Conservation (phyloP, 2,797 vertebrate species). For the Ceyx erithaca region DNA sequence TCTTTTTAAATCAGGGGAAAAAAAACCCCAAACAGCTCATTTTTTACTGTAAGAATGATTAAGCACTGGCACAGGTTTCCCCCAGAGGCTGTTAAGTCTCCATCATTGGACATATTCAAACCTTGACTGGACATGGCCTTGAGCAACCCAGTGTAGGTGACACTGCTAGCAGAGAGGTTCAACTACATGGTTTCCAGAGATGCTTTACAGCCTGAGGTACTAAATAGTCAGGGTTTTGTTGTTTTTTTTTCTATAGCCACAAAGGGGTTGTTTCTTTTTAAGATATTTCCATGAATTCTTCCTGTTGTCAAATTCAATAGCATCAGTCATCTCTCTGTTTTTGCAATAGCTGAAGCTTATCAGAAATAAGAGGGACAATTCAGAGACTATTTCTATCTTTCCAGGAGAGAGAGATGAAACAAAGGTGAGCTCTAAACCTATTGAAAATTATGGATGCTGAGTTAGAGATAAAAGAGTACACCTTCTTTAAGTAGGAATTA, state of each 20-base stretch:
- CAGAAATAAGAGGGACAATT: neutral
- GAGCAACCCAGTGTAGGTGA: neutral
- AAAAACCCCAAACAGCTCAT: neutral
- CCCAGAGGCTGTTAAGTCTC: neutral
- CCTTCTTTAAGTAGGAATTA: neutral
- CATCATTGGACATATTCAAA: neutral
- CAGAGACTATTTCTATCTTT: constrained; percentile 5
- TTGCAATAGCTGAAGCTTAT: neutral
- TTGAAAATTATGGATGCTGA: neutral
- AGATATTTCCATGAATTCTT: neutral
- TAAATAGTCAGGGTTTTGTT: neutral
- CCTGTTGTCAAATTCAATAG: neutral
- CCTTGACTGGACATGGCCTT: neutral
- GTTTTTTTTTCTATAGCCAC: neutral
- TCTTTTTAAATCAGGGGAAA: neutral
- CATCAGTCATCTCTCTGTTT: neutral
- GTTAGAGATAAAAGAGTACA: neutral
- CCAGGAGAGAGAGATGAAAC: neutral
- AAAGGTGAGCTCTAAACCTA: neutral
- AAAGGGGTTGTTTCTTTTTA: neutral
- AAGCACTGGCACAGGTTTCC: neutral
- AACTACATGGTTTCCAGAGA: neutral
- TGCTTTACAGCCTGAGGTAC: neutral
- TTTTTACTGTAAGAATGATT: neutral
- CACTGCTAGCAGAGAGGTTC: neutral